Percentiles rank a stretch among this genome's conserved stretches.
phyloP scores from a whole-genome alignment of 2,888 invertebrate genomes.

The Lithosia quadra region DNA sequence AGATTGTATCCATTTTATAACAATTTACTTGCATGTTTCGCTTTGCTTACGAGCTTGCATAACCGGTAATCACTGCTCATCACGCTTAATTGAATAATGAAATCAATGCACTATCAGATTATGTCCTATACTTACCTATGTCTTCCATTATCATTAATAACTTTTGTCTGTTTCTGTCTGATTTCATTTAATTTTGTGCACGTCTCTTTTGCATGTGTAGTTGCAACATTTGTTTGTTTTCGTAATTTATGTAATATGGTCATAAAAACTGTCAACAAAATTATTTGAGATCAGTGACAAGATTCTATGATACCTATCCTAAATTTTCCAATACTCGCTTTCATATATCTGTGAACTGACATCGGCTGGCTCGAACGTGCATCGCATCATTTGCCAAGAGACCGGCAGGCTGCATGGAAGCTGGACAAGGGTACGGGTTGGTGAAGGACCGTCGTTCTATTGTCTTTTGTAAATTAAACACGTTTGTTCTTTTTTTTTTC shows the following conservation, averaged over 20 bases:
- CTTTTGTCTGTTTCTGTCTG: slow-evolving; percentile 61
- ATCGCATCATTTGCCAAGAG: slow-evolving; percentile 75
- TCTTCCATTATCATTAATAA: slow-evolving; percentile 40
- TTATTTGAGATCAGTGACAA: slow-evolving; percentile 86
- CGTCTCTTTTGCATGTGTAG: slow-evolving; percentile 57
- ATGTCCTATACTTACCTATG: too few species aligned
- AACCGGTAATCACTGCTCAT: slow-evolving; percentile 49
- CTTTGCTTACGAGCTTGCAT: slow-evolving; percentile 69
- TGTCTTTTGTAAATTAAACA: slow-evolving; percentile 70
- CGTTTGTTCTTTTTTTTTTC: slow-evolving; percentile 80
- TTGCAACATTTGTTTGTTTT: slow-evolving; percentile 50
- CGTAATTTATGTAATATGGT: slow-evolving; percentile 31
- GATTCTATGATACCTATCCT: slow-evolving; percentile 72
- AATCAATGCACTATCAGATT: slow-evolving; percentile 40
- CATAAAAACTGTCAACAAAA: slow-evolving; percentile 63
- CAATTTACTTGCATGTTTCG: slow-evolving; percentile 65
- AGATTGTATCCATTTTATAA: slow-evolving; percentile 52
- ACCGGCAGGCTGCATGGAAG: slow-evolving; percentile 80
- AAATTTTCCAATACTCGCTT: slow-evolving; percentile 60
- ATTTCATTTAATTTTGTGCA: slow-evolving; percentile 85
- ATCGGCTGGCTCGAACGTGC: slow-evolving; percentile 67
- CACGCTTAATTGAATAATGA: slow-evolving; percentile 53
- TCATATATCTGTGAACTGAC: slow-evolving; percentile 62
- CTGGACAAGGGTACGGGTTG: slow-evolving; percentile 79
- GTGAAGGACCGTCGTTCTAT: slow-evolving; percentile 70